phyloP scores from a whole-genome alignment of 1,140 invertebrate genomes.

The Mizuhopecten yessoensis region DNA sequence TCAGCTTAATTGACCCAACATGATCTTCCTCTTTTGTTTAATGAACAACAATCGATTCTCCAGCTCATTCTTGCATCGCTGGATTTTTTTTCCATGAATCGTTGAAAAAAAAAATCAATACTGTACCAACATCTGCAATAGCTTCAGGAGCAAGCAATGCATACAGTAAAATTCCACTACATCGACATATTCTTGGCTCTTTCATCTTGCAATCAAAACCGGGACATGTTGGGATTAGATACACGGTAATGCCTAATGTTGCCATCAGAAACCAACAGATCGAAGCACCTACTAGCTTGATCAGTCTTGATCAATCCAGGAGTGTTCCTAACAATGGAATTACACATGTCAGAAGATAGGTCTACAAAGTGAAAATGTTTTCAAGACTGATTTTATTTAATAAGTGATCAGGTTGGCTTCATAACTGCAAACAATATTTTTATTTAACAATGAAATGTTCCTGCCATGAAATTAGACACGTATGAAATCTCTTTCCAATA shows the following conservation, averaged over 20 bases:
- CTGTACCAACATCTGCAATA: background rate
- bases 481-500: too few species aligned
- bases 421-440: too few species aligned
- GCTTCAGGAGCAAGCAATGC: background rate
- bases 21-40: conserved; percentile 30
- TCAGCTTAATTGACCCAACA: conserved; percentile 38
- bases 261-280: background rate
- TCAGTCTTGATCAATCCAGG: too few species aligned
- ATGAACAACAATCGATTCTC: conserved; percentile 21
- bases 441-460: too few species aligned
- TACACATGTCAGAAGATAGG: too few species aligned
- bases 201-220: background rate
- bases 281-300: too few species aligned
- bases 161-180: background rate
- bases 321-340: too few species aligned
- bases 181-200: background rate
- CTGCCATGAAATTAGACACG: too few species aligned
- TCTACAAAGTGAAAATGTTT: too few species aligned
- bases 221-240: background rate
- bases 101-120: conserved; percentile 14
- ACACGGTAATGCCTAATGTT: background rate
- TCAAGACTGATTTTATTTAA: too few species aligned
- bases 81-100: background rate
- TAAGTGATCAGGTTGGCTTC: too few species aligned
- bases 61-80: background rate